Base-by-base conservation (phyloP, 2,888 invertebrate genomes). In the Colostygia pectinataria region DNA sequence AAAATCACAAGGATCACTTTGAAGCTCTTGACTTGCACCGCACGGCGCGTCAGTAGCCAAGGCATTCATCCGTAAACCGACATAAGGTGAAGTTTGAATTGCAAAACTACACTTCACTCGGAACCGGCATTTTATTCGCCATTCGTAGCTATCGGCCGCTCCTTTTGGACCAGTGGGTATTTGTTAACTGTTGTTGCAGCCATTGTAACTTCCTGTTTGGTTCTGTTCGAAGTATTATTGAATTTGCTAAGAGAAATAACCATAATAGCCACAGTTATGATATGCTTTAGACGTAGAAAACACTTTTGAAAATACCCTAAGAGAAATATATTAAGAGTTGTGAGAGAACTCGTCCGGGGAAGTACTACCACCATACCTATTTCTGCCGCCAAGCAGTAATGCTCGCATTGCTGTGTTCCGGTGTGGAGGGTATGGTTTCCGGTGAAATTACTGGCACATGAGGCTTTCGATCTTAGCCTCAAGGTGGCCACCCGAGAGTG, bases 41-140 rank as follows among this genome's bases (percentile, higher is more conserved):
- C 13, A 13, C 44, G 13, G 49, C 32, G 5, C 50, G 53, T 44
- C 61, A 66, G 60, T 62, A 61, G 60, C 71, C 64, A 65, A 77
- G 66, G 69, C 80, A 71, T 77, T 79, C 82, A 77, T 71, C 81
- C 74, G 80, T 77, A 71, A 83, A 84, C 80, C 80, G 86, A 86
- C 85, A 87, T 77, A 82, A 80, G 80, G 70, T 70, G 69, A 79
- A 79, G 83, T 85, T 83, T 80, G 84, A 85, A 86, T 84, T 83
- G 84, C 84, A 85, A 84, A 86, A 81, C 83, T 80, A 79, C 69
- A 70, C 67, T 62, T 68, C 66, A 59, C 56, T 59, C 60, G 58
- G 61, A 60, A 62, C 62, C 42, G 66, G 59, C 65, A 67, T 71
- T 73, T 69, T 68, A 67, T 66, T 59, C 57, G 49, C 20, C 32